Evolutionary conservation across 1,140 invertebrate genomes (phyloP).

Genomic region (Druon quercuslanigerum): DNA sequence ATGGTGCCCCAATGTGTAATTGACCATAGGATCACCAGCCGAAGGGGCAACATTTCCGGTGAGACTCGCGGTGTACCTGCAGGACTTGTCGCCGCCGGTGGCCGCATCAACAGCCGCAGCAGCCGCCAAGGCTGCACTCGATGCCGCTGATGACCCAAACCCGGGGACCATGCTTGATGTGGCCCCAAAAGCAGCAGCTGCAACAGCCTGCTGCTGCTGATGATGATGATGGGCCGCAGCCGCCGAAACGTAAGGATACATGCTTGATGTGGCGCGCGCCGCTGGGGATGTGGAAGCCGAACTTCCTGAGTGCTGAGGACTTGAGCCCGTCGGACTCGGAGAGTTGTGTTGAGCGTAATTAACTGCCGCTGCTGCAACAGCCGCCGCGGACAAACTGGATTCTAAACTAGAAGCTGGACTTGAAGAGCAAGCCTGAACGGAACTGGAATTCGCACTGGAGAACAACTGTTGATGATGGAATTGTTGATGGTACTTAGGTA

Average conservation of each 20-base stretch:
- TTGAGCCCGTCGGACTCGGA: slow-evolving; percentile 72
- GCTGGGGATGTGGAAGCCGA: slow-evolving; percentile 77
- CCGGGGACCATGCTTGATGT: slow-evolving; percentile 83
- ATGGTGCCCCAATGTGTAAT: slow-evolving; percentile 85
- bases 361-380: slow-evolving; percentile 75
- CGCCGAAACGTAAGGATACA: slow-evolving; percentile 83
- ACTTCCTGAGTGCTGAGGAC: slow-evolving; percentile 73
- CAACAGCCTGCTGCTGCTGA: slow-evolving; percentile 82
- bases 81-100: slow-evolving; percentile 82
- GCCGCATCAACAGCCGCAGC: slow-evolving; percentile 79
- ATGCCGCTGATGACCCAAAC: slow-evolving; percentile 77
- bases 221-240: slow-evolving; percentile 83
- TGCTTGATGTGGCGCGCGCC: slow-evolving; percentile 77
- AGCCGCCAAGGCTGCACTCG: slow-evolving; percentile 78
- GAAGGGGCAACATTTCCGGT: slow-evolving; percentile 79
- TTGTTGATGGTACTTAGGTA: slow-evolving; percentile 93
- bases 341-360: slow-evolving; percentile 73
- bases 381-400: slow-evolving; percentile 53
- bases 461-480: slow-evolving; percentile 83
- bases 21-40: slow-evolving; percentile 84
- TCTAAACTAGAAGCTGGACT: slow-evolving; percentile 55
- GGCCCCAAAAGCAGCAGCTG: slow-evolving; percentile 81
- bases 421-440: slow-evolving; percentile 72
- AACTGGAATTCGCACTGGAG: slow-evolving; percentile 75
- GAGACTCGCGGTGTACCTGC: slow-evolving; percentile 83